Conservation (phyloP, 2,888 invertebrate species). For the Brenthis ino region DNA sequence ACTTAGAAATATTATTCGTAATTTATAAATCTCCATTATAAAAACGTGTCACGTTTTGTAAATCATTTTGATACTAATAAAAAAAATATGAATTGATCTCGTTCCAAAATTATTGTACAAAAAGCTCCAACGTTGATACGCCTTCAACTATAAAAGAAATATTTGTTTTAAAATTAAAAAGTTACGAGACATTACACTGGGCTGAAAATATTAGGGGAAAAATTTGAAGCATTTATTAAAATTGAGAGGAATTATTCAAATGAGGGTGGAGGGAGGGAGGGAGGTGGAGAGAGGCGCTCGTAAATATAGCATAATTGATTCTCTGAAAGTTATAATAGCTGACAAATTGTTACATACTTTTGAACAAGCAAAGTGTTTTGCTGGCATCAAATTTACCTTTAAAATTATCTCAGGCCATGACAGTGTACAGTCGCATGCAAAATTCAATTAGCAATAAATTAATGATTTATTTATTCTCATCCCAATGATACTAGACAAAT, state of each 20-base stretch:
- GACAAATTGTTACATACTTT: conserved; percentile 42
- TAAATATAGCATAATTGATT: conserved; percentile 43
- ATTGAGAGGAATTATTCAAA: conserved; percentile 38
- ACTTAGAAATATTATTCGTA: background rate
- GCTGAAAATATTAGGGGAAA: conserved; percentile 29
- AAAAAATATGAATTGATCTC: conserved; percentile 8
- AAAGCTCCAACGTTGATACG: background rate
- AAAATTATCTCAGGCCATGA: conserved; percentile 17
- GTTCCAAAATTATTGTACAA: background rate
- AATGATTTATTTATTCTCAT: background rate
- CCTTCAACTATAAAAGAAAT: conserved; percentile 6
- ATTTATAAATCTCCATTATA: conserved; percentile 1
- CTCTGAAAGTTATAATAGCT: conserved; percentile 40
- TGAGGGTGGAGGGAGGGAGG: conserved; percentile 16
- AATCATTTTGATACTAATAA: background rate
- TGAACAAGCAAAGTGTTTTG: conserved; percentile 37
- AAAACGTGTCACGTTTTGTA: conserved; percentile 5
- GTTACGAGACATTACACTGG: conserved; percentile 34
- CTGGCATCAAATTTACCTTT: conserved; percentile 32
- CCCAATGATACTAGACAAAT: too few species aligned
- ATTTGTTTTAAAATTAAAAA: conserved; percentile 35
- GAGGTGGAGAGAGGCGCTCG: conserved; percentile 17
- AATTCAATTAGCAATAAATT: background rate
- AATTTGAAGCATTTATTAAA: conserved; percentile 35
- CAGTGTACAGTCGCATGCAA: background rate